phyloP scores from a whole-genome alignment of 1,140 invertebrate species.

The Melanaphis sacchari region DNA sequence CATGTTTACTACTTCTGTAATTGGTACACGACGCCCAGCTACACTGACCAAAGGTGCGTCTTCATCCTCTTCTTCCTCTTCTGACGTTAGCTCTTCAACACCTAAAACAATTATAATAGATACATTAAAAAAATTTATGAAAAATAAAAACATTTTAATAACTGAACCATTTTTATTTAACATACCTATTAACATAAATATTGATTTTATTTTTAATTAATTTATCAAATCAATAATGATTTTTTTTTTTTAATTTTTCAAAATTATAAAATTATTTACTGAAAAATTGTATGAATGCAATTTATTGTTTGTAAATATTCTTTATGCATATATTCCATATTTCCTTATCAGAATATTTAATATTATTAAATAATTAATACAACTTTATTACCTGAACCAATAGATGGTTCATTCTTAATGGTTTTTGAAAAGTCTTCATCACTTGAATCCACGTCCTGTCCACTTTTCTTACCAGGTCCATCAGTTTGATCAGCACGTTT shows the following conservation, averaged over 20 bases:
- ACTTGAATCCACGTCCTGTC: slow-evolving; percentile 77
- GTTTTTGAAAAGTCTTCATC: slow-evolving; percentile 70
- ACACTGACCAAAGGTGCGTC: slow-evolving; percentile 83
- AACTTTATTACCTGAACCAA: slow-evolving; percentile 49
- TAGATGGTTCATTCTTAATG: slow-evolving; percentile 54
- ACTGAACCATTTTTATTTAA: neutral
- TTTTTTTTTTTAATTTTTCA: neutral
- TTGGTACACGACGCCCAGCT: slow-evolving; percentile 78
- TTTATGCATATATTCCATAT: neutral
- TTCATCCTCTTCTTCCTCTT: slow-evolving; percentile 79
- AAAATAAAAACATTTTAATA: neutral
- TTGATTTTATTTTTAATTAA: neutral
- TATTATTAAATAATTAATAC: slow-evolving; percentile 10
- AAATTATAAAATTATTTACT: neutral
- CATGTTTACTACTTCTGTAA: slow-evolving; percentile 79
- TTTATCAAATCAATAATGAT: neutral
- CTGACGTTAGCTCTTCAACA: slow-evolving; percentile 79
- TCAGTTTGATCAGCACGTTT: slow-evolving; percentile 76
- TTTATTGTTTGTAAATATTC: neutral
- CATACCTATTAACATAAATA: neutral
- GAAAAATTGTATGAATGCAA: neutral
- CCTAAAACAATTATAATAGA: slow-evolving; percentile 62
- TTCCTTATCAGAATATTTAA: neutral
- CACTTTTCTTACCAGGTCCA: slow-evolving; percentile 69
- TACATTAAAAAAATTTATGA: too few species aligned